Conservation (phyloP, 1,140 invertebrate genomes). For the Pseudomyrmex cubaensis region DNA sequence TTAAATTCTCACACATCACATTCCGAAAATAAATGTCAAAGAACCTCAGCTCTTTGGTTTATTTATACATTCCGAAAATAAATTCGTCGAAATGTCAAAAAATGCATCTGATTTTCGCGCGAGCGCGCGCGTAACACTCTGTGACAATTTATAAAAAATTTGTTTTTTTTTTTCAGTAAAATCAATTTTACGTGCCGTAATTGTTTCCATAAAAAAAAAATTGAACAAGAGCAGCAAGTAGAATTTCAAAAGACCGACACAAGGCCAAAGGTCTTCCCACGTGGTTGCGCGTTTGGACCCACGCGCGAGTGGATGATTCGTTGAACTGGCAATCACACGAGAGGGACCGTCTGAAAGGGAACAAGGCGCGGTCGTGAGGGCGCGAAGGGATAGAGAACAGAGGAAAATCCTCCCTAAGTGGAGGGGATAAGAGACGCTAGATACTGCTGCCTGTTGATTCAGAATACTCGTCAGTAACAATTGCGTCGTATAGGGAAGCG, state of each 20-base stretch:
- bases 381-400: constrained; percentile 25
- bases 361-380: constrained; percentile 31
- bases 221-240: no score
- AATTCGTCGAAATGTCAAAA: no score
- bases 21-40: no score
- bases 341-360: constrained; percentile 25
- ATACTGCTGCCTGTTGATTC: constrained; percentile 73
- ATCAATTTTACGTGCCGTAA: no score
- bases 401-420: constrained; percentile 57
- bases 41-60: no score
- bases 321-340: neutral
- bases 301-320: neutral
- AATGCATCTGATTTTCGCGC: no score
- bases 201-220: no score
- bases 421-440: constrained; percentile 65
- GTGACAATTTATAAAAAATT: no score
- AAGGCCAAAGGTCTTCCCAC: constrained; percentile 38
- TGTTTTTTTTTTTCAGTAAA: no score
- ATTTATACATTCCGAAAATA: no score
- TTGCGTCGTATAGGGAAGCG: constrained; percentile 38
- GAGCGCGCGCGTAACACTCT: no score
- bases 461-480: constrained; percentile 62
- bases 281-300: neutral
- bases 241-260: neutral
- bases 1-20: no score